These are phyloP conservation scores for Lasioglossum villosulum DNA, from an alignment of 2,888 invertebrate species.

Conservation along the genomic window DNA sequence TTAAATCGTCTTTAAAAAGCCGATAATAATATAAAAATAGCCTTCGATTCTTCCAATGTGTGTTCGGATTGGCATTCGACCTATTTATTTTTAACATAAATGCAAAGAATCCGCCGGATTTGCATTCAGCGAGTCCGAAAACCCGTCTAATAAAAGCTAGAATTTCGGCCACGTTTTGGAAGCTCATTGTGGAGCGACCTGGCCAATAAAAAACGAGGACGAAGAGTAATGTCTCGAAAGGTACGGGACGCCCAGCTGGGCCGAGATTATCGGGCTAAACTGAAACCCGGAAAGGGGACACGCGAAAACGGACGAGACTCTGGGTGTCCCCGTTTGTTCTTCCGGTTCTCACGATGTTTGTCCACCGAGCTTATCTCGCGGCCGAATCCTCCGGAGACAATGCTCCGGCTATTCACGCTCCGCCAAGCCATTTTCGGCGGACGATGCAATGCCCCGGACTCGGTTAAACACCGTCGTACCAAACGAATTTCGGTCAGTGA, in stretches of 20 bases:
- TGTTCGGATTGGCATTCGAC: too few species aligned
- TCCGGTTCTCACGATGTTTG: slow-evolving; percentile 42
- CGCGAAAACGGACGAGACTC: slow-evolving; percentile 48
- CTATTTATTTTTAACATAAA: too few species aligned
- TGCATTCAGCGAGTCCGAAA: too few species aligned
- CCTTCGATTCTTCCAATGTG: too few species aligned
- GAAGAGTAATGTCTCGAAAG: slow-evolving; percentile 63
- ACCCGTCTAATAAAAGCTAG: neutral
- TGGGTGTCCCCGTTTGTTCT: slow-evolving; percentile 51
- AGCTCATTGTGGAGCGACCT: neutral
- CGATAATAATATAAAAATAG: too few species aligned
- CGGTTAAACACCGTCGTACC: neutral
- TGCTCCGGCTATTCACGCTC: neutral
- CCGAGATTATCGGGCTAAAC: slow-evolving; percentile 71
- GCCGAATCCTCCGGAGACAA: slow-evolving; percentile 20
- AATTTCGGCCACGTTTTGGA: neutral
- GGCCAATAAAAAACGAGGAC: slow-evolving; percentile 5
- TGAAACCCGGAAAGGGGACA: slow-evolving; percentile 69
- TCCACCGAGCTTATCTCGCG: slow-evolving; percentile 26
- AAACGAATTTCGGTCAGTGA: slow-evolving; percentile 9
- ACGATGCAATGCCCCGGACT: neutral
- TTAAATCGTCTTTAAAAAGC: too few species aligned
- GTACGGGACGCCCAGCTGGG: slow-evolving; percentile 57
- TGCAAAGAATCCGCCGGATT: too few species aligned
- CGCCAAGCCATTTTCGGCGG: neutral